These are phyloP conservation scores for Oreochromis spilurus DNA, from an alignment of 2,113 vertebrate genomes.

Conservation along the genomic window DNA sequence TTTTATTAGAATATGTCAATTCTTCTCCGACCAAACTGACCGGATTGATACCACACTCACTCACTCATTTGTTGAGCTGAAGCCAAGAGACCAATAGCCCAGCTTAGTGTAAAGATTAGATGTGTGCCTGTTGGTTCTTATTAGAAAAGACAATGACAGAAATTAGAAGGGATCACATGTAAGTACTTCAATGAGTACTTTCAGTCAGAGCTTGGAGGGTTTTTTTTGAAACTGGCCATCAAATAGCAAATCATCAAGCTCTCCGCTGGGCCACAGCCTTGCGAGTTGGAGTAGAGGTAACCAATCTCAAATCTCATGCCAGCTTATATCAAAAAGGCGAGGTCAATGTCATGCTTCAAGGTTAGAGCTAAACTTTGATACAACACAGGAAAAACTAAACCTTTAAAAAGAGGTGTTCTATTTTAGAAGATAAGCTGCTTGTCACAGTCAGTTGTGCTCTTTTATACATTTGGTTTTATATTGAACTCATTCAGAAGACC, in stretches of 20 bases:
- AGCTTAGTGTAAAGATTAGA: background rate
- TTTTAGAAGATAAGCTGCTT: conserved; percentile 20
- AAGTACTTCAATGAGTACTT: background rate
- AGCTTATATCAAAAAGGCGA: background rate
- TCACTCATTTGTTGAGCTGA: background rate
- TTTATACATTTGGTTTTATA: background rate
- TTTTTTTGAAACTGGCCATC: background rate
- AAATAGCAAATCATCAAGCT: background rate
- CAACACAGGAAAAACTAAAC: background rate
- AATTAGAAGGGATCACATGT: background rate
- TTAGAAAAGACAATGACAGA: background rate
- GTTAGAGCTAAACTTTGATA: background rate
- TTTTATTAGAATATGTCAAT: background rate
- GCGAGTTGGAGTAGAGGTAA: background rate
- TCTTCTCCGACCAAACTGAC: background rate
- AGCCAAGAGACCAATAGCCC: background rate
- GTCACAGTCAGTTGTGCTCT: conserved; percentile 14
- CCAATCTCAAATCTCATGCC: background rate
- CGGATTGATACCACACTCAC: background rate
- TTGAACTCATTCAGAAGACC: background rate
- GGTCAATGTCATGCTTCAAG: background rate
- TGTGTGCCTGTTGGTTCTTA: background rate
- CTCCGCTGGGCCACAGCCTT: background rate
- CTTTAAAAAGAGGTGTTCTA: background rate
- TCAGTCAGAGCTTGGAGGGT: background rate